Base-by-base conservation (phyloP, 1,140 invertebrate species). In the Teleogryllus occipitalis region DNA sequence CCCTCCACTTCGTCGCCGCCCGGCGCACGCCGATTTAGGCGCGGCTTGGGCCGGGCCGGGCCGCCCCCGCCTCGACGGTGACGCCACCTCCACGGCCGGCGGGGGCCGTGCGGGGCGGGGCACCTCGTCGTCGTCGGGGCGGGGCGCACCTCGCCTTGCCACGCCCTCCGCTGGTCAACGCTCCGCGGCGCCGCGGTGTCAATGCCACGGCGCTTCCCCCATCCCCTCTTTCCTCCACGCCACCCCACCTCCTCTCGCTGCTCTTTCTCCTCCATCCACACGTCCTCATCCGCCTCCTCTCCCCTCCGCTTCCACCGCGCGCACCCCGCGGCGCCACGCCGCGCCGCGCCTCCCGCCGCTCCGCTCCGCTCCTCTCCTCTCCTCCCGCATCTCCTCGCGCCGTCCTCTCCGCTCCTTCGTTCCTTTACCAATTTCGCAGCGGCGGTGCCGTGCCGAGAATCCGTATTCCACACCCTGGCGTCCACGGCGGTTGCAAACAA, bases 141-240 rank as follows among this genome's bases (percentile, higher is more conserved):
- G n/a, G 22, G 65, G 78, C 22, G 74, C 65, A 79, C 54, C 47
- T 15, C 65, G 7, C 15, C 65, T 21, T 10, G 54, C 15, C 46
- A 65, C 72, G 48, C 74, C 47, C 47, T 74, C 7, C 78, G 73
- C 47, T 79, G 12, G 47, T 74, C 46, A 54, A 8, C 47, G 76
- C 75, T 74, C 76, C 75, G 74, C 72, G 15, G 76, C 75, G 47
- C 76, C 74, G 15, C 74, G 48, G 21, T 73, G 80, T 22, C 80
- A 80, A 72, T 72, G 77, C 65, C 54, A 73, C 76, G 77, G 74
- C 72, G 76, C 27, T 39, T 39, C 77, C 39, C 76, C 76, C 22
- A 49, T 77, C 21, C 80, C 77, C 39, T 65, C 76, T 47, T 65
- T 77, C 21, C 80, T 73, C n/a, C 15, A 18, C 74, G 18, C 65